These are phyloP conservation scores for Gastracanthus pulcherrimus DNA, from an alignment of 2,888 invertebrate genomes.

Conservation along the genomic window DNA sequence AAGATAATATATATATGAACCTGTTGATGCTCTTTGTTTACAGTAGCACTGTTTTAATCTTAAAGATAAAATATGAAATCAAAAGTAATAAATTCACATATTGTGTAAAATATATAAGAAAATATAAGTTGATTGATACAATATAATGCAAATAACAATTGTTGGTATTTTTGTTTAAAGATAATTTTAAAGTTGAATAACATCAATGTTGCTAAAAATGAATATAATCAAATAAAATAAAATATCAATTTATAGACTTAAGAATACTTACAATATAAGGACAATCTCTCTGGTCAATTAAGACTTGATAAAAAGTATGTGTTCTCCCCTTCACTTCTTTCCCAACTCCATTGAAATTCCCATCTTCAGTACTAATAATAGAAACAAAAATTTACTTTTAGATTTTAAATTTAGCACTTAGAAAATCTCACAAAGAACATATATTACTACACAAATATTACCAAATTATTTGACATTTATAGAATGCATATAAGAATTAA, in stretches of 20 bases:
- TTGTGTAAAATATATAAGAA: no score
- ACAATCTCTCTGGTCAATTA: slow-evolving; percentile 98
- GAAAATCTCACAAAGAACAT: no score
- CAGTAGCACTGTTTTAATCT: no score
- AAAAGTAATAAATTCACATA: slow-evolving; percentile 21
- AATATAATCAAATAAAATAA: background rate
- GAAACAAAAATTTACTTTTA: background rate
- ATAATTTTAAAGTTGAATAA: no score
- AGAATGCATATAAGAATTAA: no score
- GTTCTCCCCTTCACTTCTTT: slow-evolving; percentile 94
- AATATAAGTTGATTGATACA: no score
- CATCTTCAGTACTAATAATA: slow-evolving; percentile 67
- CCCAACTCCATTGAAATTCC: slow-evolving; percentile 79
- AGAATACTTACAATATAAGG: slow-evolving; percentile 91
- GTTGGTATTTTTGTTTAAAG: no score
- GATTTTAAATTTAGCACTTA: background rate
- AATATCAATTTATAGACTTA: background rate
- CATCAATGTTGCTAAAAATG: no score
- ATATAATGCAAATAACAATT: no score
- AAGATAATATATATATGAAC: background rate
- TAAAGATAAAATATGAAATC: background rate
- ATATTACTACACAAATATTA: background rate
- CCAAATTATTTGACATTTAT: background rate
- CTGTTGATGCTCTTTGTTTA: no score
- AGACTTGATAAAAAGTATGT: slow-evolving; percentile 97